phyloP scores from a whole-genome alignment of 2,797 vertebrate genomes.

The Pogonophryne albipinna region DNA sequence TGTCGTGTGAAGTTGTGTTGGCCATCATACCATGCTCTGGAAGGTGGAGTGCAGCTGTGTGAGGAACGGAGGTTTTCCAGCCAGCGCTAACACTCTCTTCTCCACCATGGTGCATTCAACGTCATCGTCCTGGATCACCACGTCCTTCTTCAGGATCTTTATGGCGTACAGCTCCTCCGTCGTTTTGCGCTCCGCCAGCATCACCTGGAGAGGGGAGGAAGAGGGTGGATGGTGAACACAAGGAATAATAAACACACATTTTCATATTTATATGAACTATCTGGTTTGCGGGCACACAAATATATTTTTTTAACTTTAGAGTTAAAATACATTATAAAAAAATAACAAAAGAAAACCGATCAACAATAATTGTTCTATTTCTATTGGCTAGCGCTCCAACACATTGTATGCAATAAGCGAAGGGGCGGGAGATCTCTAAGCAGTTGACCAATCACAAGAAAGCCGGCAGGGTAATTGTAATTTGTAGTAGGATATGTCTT shows the following conservation, averaged over 20 bases:
- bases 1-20: background rate
- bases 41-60: conserved; percentile 98
- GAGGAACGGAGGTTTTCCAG: conserved; percentile 94
- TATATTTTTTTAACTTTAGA: too few species aligned
- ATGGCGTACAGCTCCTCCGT: conserved; percentile 94
- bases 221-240: conserved; percentile 9
- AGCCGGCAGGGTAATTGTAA: too few species aligned
- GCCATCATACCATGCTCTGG: conserved; percentile 90
- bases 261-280: too few species aligned
- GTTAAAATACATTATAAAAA: too few species aligned
- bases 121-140: conserved; percentile 97
- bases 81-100: conserved; percentile 93
- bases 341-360: too few species aligned
- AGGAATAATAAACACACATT: background rate
- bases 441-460: too few species aligned
- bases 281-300: too few species aligned
- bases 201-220: conserved; percentile 85
- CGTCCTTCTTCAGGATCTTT: conserved; percentile 98
- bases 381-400: too few species aligned
- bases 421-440: too few species aligned
- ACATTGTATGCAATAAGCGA: too few species aligned
- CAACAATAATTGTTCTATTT: too few species aligned
- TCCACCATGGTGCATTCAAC: conserved; percentile 99
- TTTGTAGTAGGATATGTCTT: too few species aligned
- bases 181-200: conserved; percentile 95